These are phyloP conservation scores for Drosophila repletoides DNA, from an alignment of 1,140 invertebrate species.

Conservation along the genomic window DNA sequence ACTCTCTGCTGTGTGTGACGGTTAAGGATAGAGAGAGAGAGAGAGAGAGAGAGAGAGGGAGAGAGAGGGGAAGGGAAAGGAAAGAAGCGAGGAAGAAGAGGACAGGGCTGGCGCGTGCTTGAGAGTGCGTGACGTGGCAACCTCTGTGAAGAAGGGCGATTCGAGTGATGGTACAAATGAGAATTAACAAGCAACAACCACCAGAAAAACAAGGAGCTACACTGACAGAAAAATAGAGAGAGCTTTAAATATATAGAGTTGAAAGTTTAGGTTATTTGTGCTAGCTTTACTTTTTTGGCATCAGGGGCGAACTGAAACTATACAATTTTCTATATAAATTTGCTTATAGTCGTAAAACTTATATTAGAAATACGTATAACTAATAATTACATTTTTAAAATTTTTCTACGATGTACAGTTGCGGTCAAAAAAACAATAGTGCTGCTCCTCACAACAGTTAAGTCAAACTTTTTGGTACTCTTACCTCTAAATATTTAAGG, in stretches of 20 bases:
- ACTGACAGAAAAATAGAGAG: slow-evolving; percentile 17
- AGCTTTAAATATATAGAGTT: not conserved
- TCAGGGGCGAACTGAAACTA: too few species aligned
- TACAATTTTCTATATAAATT: too few species aligned
- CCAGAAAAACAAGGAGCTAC: slow-evolving; percentile 28
- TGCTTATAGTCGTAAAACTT: too few species aligned
- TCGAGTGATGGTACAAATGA: slow-evolving; percentile 48
- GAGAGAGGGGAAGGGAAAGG: not conserved
- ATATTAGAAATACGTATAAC: too few species aligned
- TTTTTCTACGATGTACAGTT: too few species aligned
- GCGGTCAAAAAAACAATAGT: too few species aligned
- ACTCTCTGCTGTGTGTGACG: slow-evolving; percentile 1
- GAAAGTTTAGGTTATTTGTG: not conserved
- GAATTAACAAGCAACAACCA: slow-evolving; percentile 66
- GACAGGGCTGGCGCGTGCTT: slow-evolving; percentile 56
- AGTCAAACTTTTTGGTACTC: too few species aligned
- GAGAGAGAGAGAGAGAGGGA: not conserved
- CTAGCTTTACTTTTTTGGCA: too few species aligned
- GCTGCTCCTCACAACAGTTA: too few species aligned
- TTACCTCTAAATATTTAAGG: too few species aligned
- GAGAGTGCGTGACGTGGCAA: slow-evolving; percentile 54
- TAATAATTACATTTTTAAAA: too few species aligned
- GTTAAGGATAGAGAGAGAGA: slow-evolving; percentile 4
- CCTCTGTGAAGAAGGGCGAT: slow-evolving; percentile 25
- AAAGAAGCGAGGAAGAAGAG: slow-evolving; percentile 7